Percentiles rank a stretch among this genome's conserved stretches.
These are phyloP conservation scores for Drosophila nasuta DNA, from an alignment of 1,140 invertebrate species.

Conservation along the genomic window DNA sequence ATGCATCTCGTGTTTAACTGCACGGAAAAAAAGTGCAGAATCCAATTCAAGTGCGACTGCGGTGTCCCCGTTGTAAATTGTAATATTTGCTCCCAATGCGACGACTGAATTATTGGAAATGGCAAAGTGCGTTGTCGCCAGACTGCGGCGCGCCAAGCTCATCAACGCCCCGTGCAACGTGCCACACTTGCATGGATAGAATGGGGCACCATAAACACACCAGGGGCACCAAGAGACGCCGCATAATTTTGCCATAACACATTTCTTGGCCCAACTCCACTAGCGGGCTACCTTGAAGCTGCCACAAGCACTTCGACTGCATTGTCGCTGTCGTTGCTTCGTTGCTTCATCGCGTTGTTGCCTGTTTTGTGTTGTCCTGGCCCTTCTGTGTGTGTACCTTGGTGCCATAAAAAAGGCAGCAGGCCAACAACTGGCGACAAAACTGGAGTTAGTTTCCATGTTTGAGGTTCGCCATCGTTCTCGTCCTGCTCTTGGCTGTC, in stretches of 20 bases:
- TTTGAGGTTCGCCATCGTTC: constrained; percentile 56
- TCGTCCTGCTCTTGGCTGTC: constrained; percentile 57
- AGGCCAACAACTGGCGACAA: constrained; percentile 59
- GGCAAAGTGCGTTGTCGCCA: constrained; percentile 72
- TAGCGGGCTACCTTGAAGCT: constrained; percentile 65
- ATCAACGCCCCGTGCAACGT: constrained; percentile 51
- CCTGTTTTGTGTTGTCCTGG: constrained; percentile 36
- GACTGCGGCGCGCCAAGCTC: constrained; percentile 57
- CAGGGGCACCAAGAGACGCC: constrained; percentile 69
- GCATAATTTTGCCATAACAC: constrained; percentile 78
- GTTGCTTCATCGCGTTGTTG: background rate
- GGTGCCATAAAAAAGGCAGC: constrained; percentile 75
- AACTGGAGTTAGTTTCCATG: constrained; percentile 73
- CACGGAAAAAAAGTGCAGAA: constrained; percentile 79
- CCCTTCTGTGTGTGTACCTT: constrained; percentile 58
- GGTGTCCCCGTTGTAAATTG: constrained; percentile 62
- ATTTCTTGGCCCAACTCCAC: constrained; percentile 67
- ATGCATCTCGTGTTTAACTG: constrained; percentile 82
- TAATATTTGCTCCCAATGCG: constrained; percentile 48
- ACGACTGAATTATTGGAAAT: constrained; percentile 35
- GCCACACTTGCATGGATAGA: background rate
- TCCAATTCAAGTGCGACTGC: constrained; percentile 17
- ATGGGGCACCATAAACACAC: constrained; percentile 71
- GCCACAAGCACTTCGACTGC: constrained; percentile 43
- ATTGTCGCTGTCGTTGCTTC: constrained; percentile 42